Percentiles rank a stretch among this genome's conserved stretches.
Evolutionary conservation across 1,140 invertebrate genomes (phyloP).

Genomic region (Scylla paramamosain): DNA sequence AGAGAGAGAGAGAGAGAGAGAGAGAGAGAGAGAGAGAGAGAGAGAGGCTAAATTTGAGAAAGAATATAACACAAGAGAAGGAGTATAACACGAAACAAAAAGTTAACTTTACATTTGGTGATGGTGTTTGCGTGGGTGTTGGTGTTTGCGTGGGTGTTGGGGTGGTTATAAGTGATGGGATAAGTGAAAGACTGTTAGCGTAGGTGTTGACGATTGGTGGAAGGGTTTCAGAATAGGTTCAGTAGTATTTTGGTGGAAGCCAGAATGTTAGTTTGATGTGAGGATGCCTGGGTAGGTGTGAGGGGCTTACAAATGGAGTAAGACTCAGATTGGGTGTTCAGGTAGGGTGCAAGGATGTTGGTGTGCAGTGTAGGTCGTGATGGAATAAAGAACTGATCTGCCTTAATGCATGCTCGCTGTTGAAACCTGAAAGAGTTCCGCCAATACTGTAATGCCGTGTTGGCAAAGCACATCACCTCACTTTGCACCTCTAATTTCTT

Average conservation of each 20-base stretch:
- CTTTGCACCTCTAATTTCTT: no score
- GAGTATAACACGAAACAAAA: neutral
- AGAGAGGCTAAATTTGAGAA: neutral
- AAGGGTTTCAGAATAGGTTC: no score
- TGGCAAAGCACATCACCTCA: neutral
- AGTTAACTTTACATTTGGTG: neutral
- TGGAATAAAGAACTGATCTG: neutral
- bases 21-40: neutral
- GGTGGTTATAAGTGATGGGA: neutral
- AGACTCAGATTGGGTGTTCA: neutral
- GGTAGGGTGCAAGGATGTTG: neutral
- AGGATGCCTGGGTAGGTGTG: no score
- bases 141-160: neutral
- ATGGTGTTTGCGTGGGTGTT: neutral
- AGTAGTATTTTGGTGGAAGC: neutral
- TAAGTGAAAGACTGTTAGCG: no score
- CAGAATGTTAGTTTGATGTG: no score
- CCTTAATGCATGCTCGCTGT: constrained; percentile 30
- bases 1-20: neutral
- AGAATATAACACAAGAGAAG: neutral
- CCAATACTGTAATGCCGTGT: neutral
- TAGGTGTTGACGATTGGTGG: no score
- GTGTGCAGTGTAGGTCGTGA: neutral
- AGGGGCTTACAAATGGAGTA: no score
- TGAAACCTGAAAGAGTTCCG: neutral